Evolutionary conservation across 2,888 invertebrate species (phyloP), one percentile per base, ranked within the genome.

Genomic region (Plagodis pulveraria): DNA sequence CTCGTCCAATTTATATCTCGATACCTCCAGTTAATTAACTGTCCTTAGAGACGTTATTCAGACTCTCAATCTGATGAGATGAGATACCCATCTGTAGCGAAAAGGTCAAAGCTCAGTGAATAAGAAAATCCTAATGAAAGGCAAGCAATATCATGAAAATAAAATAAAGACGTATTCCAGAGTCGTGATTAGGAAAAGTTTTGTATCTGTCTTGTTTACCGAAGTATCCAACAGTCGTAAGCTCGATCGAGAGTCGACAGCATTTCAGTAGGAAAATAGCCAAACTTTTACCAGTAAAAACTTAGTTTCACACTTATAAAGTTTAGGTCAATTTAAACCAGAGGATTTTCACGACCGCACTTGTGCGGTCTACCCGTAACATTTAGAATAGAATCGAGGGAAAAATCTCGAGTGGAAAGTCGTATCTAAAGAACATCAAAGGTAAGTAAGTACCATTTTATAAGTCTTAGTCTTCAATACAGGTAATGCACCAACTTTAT

Each of bases 1-100:
- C 58, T 64, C 59, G 61, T 71, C 66, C 68, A 73, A 76, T 73
- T 61, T 74, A 70, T 67, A 62, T 58, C 64, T 66, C 56, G 58
- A 66, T 70, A 64, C 58, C 62, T 56, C 46, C 48, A 46, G 51
- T 58, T 62, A 62, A 64, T 67, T 58, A 60, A 56, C 40, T 51
- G 22, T 44, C 53, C 49, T 48, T 38, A 55, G 12, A 50, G 50
- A 36, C 22, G 57, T 56, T 55, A 52, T 56, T 45, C 44, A n/a
- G 43, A 44, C 44, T 36, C 50, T 54, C 59, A 43, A 35, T 48
- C 35, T 49, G 48, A 48, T 10, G 40, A 52, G 38, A 38, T 46
- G 50, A 52, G 48, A 56, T 60, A 52, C 44, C 12, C 34, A 52
- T 49, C 49, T 49, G 38, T 50, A 49, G 32, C 52, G n/a, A 60